phyloP scores from a whole-genome alignment of 2,888 invertebrate species.

The Parnassius glacialis region DNA sequence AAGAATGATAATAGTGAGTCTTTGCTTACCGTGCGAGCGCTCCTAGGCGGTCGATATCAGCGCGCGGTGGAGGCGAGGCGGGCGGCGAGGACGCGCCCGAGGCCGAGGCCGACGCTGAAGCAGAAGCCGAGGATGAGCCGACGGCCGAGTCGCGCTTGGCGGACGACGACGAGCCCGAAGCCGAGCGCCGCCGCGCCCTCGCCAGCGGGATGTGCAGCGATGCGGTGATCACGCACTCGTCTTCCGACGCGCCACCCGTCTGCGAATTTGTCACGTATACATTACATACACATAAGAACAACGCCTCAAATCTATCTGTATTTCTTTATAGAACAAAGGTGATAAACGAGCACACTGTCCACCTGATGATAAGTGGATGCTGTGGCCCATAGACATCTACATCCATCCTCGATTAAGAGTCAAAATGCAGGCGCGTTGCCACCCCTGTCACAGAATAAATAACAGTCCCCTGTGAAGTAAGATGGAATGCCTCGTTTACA shows the following conservation, averaged over 20 bases:
- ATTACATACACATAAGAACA: too few species aligned
- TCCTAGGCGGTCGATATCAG: slow-evolving; percentile 70
- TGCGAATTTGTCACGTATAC: slow-evolving; percentile 29
- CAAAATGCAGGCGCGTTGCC: too few species aligned
- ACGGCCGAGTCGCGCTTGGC: slow-evolving; percentile 82
- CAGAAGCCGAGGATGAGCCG: slow-evolving; percentile 79
- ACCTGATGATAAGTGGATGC: too few species aligned
- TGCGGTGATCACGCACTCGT: slow-evolving; percentile 87
- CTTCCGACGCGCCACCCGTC: slow-evolving; percentile 83
- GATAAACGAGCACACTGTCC: too few species aligned
- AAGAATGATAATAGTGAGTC: background rate
- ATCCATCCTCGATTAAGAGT: too few species aligned
- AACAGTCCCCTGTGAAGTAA: too few species aligned
- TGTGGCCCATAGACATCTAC: too few species aligned
- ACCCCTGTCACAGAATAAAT: too few species aligned
- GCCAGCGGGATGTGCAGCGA: slow-evolving; percentile 88
- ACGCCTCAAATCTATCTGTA: too few species aligned
- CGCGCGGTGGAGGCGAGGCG: slow-evolving; percentile 59
- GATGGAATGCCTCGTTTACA: too few species aligned
- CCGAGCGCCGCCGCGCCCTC: slow-evolving; percentile 72
- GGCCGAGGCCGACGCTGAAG: slow-evolving; percentile 46
- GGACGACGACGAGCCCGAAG: slow-evolving; percentile 58
- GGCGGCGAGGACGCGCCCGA: slow-evolving; percentile 76
- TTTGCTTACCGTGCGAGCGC: slow-evolving; percentile 67
- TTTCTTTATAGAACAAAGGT: too few species aligned